A percentile compares a stretch with the other conserved stretches of the same genome.
Conservation (phyloP, 2,113 vertebrate species). For the Anthoscopus minutus region DNA sequence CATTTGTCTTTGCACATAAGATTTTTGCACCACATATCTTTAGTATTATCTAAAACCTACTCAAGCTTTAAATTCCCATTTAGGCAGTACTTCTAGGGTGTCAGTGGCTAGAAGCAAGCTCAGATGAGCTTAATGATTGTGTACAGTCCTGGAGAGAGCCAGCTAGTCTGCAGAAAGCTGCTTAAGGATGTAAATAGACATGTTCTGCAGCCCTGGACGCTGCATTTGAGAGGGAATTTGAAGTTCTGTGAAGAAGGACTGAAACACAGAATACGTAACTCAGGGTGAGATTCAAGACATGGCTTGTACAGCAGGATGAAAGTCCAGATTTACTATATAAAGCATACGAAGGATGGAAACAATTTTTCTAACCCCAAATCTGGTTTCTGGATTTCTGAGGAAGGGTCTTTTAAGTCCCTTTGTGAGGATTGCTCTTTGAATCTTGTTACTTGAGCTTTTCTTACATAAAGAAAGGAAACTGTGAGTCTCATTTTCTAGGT, state of each 20-base stretch:
- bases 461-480: neutral
- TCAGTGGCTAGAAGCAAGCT: neutral
- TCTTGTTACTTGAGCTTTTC: neutral
- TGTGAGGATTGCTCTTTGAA: neutral
- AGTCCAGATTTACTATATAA: neutral
- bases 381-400: slow-evolving; percentile 11
- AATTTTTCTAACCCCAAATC: neutral
- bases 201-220: neutral
- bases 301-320: neutral
- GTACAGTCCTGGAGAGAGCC: neutral
- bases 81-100: neutral
- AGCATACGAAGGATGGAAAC: neutral
- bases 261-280: neutral
- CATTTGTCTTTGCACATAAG: neutral
- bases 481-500: neutral
- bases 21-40: neutral
- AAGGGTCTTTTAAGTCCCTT: neutral
- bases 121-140: neutral
- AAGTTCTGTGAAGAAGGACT: neutral
- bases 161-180: neutral
- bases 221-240: neutral
- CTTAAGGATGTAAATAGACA: neutral
- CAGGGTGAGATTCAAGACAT: neutral
- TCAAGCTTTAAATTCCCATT: neutral
- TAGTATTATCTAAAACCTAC: neutral